Percentiles rank a stretch among this genome's conserved stretches.
These are phyloP conservation scores for Bombus ignitus DNA, from an alignment of 1,140 invertebrate genomes.

Conservation along the genomic window DNA sequence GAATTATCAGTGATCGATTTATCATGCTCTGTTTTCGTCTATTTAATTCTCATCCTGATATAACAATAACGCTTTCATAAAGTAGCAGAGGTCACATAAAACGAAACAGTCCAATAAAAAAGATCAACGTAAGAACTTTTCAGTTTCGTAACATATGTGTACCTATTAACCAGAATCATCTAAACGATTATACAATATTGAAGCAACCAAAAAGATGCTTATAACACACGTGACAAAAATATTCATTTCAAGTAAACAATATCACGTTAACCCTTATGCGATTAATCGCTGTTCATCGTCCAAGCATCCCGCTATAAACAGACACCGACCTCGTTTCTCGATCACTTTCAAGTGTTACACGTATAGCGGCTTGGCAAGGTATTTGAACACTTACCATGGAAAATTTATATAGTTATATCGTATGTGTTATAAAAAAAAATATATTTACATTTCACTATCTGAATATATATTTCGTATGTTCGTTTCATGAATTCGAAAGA, in stretches of 20 bases:
- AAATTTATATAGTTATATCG: too few relatives aligned
- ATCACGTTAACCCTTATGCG: constrained; percentile 2
- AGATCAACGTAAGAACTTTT: neutral
- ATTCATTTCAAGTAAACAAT: neutral
- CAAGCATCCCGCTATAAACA: neutral
- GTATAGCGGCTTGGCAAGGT: neutral
- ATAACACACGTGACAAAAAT: neutral
- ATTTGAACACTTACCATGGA: neutral
- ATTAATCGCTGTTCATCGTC: neutral
- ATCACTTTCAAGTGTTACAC: neutral
- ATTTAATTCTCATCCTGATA: neutral
- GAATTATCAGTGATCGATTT: too few relatives aligned
- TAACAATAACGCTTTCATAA: neutral
- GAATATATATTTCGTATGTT: too few relatives aligned
- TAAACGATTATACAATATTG: neutral
- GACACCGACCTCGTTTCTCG: constrained; percentile 15
- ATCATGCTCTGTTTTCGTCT: neutral
- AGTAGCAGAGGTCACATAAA: too few relatives aligned
- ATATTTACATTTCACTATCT: too few relatives aligned
- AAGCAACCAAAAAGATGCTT: neutral
- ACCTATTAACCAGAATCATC: neutral
- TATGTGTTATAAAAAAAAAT: too few relatives aligned
- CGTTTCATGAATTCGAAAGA: too few relatives aligned
- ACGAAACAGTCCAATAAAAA: neutral
- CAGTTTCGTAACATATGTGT: neutral